Evolutionary conservation across 2,113 vertebrate species (phyloP).

Genomic region (Corythaeola cristata): DNA sequence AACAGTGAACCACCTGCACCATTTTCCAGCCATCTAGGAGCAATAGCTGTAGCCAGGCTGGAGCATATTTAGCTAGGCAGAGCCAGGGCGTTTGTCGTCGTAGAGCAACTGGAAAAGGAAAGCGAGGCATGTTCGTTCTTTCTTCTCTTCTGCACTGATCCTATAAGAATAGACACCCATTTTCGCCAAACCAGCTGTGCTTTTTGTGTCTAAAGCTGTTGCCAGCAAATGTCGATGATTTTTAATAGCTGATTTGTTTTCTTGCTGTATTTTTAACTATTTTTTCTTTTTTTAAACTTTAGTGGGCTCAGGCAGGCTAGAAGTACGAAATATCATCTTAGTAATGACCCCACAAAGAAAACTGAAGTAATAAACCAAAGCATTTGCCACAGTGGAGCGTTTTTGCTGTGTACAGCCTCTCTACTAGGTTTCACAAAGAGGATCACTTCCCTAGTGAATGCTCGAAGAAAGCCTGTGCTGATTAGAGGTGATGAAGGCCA

Average conservation of each 20-base stretch:
- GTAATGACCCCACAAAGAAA: background rate
- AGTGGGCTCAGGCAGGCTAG: background rate
- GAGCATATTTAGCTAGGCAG: background rate
- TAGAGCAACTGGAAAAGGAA: background rate
- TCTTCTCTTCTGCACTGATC: background rate
- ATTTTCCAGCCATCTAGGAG: background rate
- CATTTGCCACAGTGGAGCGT: background rate
- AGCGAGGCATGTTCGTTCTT: background rate
- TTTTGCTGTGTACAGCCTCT: background rate
- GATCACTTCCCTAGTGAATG: background rate
- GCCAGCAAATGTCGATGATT: background rate
- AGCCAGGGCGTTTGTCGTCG: background rate
- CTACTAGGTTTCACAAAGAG: background rate
- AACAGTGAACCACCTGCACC: background rate
- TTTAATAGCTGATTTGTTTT: background rate
- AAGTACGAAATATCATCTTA: background rate
- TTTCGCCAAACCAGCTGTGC: background rate
- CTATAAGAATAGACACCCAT: background rate
- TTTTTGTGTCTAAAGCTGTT: background rate
- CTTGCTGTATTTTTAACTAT: background rate
- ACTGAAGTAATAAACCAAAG: background rate
- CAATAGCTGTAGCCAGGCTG: background rate
- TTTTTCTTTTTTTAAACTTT: background rate
- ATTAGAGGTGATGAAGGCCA: background rate
- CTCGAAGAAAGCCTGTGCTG: background rate